A percentile compares a stretch with the other conserved stretches of the same genome.
Conservation (phyloP, 2,797 vertebrate genomes). For the Stomatorhinus walkeri region DNA sequence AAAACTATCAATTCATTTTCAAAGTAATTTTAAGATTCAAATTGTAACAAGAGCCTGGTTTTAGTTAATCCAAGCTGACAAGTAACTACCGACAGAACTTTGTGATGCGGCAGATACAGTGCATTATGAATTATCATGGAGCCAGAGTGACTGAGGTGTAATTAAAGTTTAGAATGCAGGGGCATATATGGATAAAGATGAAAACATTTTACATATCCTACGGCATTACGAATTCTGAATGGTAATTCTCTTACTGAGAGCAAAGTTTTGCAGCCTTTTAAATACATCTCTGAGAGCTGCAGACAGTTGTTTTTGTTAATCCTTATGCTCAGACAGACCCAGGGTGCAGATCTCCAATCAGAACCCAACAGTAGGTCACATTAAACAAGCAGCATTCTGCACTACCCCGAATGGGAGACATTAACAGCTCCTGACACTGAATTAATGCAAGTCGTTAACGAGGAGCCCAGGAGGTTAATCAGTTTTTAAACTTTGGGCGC, state of each 20-base stretch:
- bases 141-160: constrained; percentile 15
- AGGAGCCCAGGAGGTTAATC: constrained; percentile 66
- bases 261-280: not conserved
- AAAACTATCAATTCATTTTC: not conserved
- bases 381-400: constrained; percentile 56
- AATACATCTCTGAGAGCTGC: constrained; percentile 35
- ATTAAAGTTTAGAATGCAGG: constrained; percentile 16
- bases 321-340: constrained; percentile 40
- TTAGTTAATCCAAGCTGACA: constrained; percentile 4
- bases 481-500: constrained; percentile 54
- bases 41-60: not conserved
- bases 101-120: constrained; percentile 10
- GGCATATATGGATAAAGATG: constrained; percentile 10
- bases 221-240: not conserved
- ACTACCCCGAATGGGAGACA: constrained; percentile 55
- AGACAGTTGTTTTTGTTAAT: constrained; percentile 54
- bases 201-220: constrained; percentile 7
- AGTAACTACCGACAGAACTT: not conserved
- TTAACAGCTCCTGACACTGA: constrained; percentile 53
- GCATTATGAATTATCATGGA: not conserved
- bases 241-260: not conserved
- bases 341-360: constrained; percentile 57
- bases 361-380: constrained; percentile 54
- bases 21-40: not conserved
- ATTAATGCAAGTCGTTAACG: constrained; percentile 46